Evolutionary conservation across 35 echinoderm and acorn worm genomes (phyloP).

Genomic region (Lytechinus pictus): DNA sequence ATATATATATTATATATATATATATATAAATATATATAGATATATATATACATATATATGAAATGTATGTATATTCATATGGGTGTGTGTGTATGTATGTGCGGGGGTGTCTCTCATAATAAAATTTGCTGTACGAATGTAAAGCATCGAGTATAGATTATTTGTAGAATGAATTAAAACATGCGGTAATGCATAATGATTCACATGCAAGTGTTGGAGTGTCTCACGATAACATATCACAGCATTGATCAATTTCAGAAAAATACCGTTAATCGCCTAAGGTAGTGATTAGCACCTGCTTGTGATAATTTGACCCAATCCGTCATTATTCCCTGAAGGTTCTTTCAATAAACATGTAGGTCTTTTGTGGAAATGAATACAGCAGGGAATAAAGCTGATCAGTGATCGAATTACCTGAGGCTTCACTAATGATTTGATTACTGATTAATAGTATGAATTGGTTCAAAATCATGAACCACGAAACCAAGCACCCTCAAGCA

Average conservation of each 20-base stretch:
- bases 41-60: too few species aligned
- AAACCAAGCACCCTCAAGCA: not conserved
- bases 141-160: too few species aligned
- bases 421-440: not conserved
- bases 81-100: too few species aligned
- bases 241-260: not conserved
- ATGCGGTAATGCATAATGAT: too few species aligned
- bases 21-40: too few species aligned
- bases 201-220: too few species aligned
- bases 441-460: not conserved
- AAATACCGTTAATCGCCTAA: not conserved
- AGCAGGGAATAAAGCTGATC: not conserved
- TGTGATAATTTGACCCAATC: not conserved
- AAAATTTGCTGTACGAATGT: too few species aligned
- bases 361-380: not conserved
- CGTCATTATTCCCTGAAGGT: not conserved
- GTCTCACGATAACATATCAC: too few species aligned
- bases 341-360: not conserved
- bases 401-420: not conserved
- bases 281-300: constrained; percentile 10
- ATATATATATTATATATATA: too few species aligned
- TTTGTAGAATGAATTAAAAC: too few species aligned
- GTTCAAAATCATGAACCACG: not conserved
- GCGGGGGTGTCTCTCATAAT: too few species aligned
- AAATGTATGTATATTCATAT: too few species aligned